These are phyloP conservation scores for Channa striata DNA, from an alignment of 2,797 vertebrate genomes.

Conservation along the genomic window DNA sequence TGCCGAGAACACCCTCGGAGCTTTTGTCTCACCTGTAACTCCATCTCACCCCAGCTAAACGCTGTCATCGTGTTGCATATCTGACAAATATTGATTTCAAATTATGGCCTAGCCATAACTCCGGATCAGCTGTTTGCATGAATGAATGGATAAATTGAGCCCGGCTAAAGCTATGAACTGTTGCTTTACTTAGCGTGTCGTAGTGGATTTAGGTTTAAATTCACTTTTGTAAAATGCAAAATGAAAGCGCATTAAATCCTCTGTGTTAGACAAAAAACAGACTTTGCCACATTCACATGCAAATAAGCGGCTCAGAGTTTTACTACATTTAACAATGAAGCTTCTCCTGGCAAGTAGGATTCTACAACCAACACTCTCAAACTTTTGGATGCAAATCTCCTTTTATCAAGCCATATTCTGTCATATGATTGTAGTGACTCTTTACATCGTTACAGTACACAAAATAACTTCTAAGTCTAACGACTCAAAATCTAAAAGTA, in stretches of 20 bases:
- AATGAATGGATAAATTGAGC: background rate
- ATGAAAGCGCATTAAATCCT: background rate
- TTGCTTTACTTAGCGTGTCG: background rate
- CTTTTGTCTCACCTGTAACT: slow-evolving; percentile 76
- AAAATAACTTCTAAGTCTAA: no score
- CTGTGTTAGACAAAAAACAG: background rate
- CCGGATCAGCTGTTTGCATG: background rate
- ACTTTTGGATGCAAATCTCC: background rate
- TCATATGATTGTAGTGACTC: background rate
- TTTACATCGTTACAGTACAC: no score
- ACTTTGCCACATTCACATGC: background rate
- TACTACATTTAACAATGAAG: background rate
- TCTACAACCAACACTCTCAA: background rate
- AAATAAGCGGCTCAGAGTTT: background rate
- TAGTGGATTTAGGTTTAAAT: no score
- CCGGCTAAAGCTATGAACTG: background rate
- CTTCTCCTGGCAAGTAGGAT: background rate
- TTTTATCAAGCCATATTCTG: background rate
- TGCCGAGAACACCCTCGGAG: slow-evolving; percentile 67
- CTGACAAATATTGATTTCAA: slow-evolving; percentile 13
- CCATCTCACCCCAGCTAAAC: slow-evolving; percentile 55
- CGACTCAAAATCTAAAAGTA: no score
- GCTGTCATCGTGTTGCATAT: slow-evolving; percentile 27
- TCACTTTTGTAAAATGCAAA: background rate
- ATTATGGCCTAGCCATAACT: background rate